Conservation (phyloP, 2,888 invertebrate species). For the Phymatocera aterrima region DNA sequence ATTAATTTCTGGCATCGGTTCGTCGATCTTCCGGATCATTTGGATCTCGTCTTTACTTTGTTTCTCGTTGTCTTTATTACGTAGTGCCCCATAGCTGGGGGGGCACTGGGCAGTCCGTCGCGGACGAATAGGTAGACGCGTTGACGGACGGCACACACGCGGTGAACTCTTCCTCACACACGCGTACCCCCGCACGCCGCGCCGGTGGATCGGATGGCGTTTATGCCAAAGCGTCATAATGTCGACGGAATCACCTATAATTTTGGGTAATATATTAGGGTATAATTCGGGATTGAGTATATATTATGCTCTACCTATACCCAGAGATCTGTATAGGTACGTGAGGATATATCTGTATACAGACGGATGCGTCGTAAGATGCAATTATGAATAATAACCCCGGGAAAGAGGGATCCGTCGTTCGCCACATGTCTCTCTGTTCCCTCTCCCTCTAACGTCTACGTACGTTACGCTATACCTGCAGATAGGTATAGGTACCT, state of each 20-base stretch:
- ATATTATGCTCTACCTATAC: too few species aligned
- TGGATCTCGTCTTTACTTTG: too few species aligned
- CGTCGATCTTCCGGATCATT: background rate
- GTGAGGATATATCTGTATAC: background rate
- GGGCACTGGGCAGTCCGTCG: too few species aligned
- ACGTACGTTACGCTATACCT: too few species aligned
- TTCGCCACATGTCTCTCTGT: conserved; percentile 49
- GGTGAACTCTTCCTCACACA: too few species aligned
- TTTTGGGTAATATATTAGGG: conserved; percentile 74
- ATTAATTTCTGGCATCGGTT: background rate
- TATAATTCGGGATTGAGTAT: conserved; percentile 69
- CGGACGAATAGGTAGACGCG: too few species aligned
- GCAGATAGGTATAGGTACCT: background rate
- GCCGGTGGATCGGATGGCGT: conserved; percentile 30
- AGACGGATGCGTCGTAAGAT: conserved; percentile 60
- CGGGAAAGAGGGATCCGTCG: conserved; percentile 45
- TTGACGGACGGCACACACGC: too few species aligned
- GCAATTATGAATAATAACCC: conserved; percentile 68
- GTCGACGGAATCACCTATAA: conserved; percentile 68
- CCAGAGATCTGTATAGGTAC: too few species aligned
- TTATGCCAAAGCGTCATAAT: conserved; percentile 31
- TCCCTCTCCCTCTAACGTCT: too few species aligned
- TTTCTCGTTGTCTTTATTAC: too few species aligned
- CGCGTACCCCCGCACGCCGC: too few species aligned
- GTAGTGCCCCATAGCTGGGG: too few species aligned